These are phyloP conservation scores for Euplagia quadripunctaria DNA, from an alignment of 2,888 invertebrate genomes.

Conservation along the genomic window DNA sequence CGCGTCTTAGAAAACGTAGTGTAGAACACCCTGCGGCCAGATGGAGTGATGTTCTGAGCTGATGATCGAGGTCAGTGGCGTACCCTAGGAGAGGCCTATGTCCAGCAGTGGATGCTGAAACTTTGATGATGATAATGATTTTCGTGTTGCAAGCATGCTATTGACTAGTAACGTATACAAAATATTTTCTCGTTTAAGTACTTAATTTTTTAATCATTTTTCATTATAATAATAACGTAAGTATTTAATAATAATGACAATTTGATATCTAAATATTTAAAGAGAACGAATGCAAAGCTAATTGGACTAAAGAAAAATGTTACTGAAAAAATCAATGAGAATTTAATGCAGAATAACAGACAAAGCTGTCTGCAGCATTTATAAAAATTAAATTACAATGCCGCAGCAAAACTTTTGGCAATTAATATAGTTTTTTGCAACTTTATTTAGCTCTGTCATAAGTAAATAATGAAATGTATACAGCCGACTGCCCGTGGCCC, in stretches of 20 bases:
- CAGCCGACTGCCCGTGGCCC: conserved; percentile 62
- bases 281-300: not conserved
- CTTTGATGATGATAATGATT: too few relatives aligned
- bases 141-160: too few relatives aligned
- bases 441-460: conserved; percentile 73
- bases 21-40: too few relatives aligned
- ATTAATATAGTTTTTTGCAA: conserved; percentile 78
- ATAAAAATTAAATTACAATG: conserved; percentile 64
- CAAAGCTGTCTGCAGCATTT: conserved; percentile 47
- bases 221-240: not conserved
- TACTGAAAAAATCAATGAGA: not conserved
- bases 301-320: not conserved
- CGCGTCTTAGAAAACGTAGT: too few relatives aligned
- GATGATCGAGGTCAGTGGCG: too few relatives aligned
- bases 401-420: conserved; percentile 67
- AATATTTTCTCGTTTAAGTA: not conserved
- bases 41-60: too few relatives aligned
- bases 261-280: not conserved
- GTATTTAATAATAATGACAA: not conserved
- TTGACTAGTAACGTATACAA: too few relatives aligned
- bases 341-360: conserved; percentile 30
- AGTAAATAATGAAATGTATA: conserved; percentile 77
- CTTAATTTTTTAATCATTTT: not conserved
- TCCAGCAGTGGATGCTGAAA: too few relatives aligned
- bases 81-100: too few relatives aligned